phyloP scores from a whole-genome alignment of 2,797 vertebrate species.

The Prunella strophiata region DNA sequence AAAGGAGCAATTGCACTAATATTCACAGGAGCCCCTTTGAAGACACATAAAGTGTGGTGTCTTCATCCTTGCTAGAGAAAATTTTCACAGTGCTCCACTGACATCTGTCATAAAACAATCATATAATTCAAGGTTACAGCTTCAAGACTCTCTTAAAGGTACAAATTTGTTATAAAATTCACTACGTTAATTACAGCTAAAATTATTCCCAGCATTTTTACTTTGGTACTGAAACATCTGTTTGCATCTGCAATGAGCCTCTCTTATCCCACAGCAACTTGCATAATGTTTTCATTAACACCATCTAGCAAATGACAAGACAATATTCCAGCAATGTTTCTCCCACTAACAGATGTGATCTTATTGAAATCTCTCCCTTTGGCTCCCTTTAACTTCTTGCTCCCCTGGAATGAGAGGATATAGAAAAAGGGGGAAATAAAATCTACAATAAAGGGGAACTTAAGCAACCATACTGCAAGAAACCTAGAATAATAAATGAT shows the following conservation, averaged over 20 bases:
- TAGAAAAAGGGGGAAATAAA: neutral
- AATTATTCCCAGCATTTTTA: conserved; percentile 68
- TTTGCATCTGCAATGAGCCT: conserved; percentile 55
- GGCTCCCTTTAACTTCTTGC: conserved; percentile 32
- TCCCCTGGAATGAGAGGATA: neutral
- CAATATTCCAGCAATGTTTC: conserved; percentile 33
- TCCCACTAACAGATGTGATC: conserved; percentile 52
- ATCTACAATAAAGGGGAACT: neutral
- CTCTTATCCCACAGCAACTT: conserved; percentile 55
- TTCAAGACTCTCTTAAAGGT: conserved; percentile 57
- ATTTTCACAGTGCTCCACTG: neutral
- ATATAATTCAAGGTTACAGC: conserved; percentile 63
- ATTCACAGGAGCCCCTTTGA: neutral
- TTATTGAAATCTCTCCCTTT: conserved; percentile 58
- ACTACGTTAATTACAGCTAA: conserved; percentile 71
- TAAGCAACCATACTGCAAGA: neutral
- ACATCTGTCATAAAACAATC: neutral
- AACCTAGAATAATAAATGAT: neutral
- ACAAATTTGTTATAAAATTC: conserved; percentile 61
- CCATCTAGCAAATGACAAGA: conserved; percentile 39
- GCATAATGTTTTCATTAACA: conserved; percentile 64
- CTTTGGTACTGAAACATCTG: conserved; percentile 74
- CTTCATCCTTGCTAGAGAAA: neutral
- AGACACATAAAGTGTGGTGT: neutral
- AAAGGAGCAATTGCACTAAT: neutral